Base-by-base conservation (phyloP, 2,797 vertebrate genomes). In the Manis pentadactyla region DNA sequence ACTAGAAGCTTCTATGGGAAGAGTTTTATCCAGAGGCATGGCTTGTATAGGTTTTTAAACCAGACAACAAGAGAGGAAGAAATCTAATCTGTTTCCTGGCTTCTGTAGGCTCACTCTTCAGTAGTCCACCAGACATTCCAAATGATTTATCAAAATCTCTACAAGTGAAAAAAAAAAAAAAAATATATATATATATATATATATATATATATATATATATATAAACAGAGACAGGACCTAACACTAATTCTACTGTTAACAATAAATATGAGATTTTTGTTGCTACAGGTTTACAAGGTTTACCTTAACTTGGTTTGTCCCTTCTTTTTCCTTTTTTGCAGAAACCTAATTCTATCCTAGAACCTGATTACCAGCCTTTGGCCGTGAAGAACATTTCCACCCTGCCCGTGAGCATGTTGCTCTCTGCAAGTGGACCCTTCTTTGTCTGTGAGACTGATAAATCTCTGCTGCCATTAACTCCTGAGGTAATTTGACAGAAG, bases 381-480 rank as follows among this genome's bases (percentile, higher is more conserved):
- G 11, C 97, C 61, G 68, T 99, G 84, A 99, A 98, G 96, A 99
- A 99, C 39, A 51, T 99, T 42, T 99, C 99, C 1, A 98, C 97
- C 27, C 97, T 99, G 93, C 94, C 99, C 0, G 96, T 99, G 21
- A 98, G 96, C 1, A 2, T 99, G 73, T 29, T 99, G 63, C 95
- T 99, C 18, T 91, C 94, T 15, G 79, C 99, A 15, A 90, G 51
- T 0, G 96, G 98, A 53, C 99, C 99, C 0, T 99, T 99, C 96
- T 97, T 90, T 13, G 74, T 99, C 37, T 99, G 99, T 8, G 81
- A 98, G 2, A 93, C 2, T 0, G 42, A 98, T 5, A 85, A 13
- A 14, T 97, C 97, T 59, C 95, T 46, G 0, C 84, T 98, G 37
- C 39, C 82, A 0, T 0, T 74, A 14, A 57, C 55, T 2, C 23